Conservation (phyloP, 2,888 invertebrate species). For the Drosophila formosana region DNA sequence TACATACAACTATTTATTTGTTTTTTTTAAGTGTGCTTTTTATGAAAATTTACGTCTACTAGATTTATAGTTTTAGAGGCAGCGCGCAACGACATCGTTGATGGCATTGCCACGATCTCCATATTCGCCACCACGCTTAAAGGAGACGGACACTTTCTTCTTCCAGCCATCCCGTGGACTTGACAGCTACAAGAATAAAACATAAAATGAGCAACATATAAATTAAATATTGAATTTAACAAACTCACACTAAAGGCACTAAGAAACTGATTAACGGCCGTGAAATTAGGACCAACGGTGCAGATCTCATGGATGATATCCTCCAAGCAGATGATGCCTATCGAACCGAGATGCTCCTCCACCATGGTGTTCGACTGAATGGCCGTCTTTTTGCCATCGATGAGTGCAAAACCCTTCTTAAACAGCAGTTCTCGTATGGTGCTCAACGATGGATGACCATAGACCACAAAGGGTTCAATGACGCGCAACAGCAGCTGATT, state of each 20-base stretch:
- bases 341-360: conserved; percentile 83
- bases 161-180: conserved; percentile 84
- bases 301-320: conserved; percentile 85
- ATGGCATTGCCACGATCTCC: conserved; percentile 83
- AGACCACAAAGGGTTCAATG: conserved; percentile 84
- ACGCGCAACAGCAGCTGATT: conserved; percentile 83
- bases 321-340: conserved; percentile 85
- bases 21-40: conserved; percentile 38
- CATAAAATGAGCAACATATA: background rate
- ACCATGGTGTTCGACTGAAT: conserved; percentile 85
- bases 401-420: conserved; percentile 84
- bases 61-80: conserved; percentile 71
- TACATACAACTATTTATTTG: conserved; percentile 41
- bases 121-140: conserved; percentile 84
- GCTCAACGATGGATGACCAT: conserved; percentile 82
- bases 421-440: conserved; percentile 84
- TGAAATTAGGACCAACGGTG: conserved; percentile 84
- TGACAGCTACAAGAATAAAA: conserved; percentile 74
- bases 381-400: conserved; percentile 82
- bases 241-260: conserved; percentile 84
- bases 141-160: conserved; percentile 83
- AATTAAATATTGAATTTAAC: no score
- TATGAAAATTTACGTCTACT: conserved; percentile 57
- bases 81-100: conserved; percentile 82
- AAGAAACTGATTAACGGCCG: conserved; percentile 78